These are phyloP conservation scores for Myotis findleyi DNA, from an alignment of 2,797 vertebrate species.

Conservation along the genomic window DNA sequence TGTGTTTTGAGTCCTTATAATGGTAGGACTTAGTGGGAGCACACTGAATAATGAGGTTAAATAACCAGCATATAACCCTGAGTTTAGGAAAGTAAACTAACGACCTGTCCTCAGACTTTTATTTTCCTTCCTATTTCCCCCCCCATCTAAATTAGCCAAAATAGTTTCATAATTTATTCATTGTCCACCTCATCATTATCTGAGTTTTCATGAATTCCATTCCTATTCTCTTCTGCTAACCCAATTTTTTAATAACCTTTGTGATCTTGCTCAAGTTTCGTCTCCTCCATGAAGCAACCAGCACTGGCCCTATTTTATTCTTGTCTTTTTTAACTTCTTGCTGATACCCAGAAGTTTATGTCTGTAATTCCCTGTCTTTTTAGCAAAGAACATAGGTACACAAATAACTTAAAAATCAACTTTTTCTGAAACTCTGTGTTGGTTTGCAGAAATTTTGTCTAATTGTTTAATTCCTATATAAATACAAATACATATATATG, in stretches of 20 bases:
- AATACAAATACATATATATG: not conserved
- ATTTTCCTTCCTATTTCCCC: not conserved
- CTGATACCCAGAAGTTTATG: not conserved
- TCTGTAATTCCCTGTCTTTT: not conserved
- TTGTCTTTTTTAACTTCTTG: not conserved
- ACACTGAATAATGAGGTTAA: constrained; percentile 23
- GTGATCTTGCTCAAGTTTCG: not conserved
- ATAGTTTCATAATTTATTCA: not conserved
- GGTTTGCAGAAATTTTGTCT: not conserved
- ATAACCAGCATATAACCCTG: not conserved
- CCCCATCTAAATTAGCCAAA: not conserved
- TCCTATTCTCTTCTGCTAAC: not conserved
- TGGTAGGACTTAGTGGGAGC: not conserved
- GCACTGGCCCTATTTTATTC: not conserved
- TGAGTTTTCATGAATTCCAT: not conserved
- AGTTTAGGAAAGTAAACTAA: not conserved
- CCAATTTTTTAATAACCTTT: not conserved
- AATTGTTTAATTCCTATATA: not conserved
- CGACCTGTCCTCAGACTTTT: not conserved
- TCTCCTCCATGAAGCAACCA: not conserved
- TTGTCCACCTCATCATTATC: not conserved
- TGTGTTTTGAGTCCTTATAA: not conserved
- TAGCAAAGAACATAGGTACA: not conserved
- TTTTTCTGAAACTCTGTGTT: not conserved
- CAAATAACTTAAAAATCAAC: not conserved